Percentiles rank a stretch among this genome's conserved stretches.
These are phyloP conservation scores for Tonatia bakeri DNA, from an alignment of 2,113 vertebrate genomes.

Conservation along the genomic window DNA sequence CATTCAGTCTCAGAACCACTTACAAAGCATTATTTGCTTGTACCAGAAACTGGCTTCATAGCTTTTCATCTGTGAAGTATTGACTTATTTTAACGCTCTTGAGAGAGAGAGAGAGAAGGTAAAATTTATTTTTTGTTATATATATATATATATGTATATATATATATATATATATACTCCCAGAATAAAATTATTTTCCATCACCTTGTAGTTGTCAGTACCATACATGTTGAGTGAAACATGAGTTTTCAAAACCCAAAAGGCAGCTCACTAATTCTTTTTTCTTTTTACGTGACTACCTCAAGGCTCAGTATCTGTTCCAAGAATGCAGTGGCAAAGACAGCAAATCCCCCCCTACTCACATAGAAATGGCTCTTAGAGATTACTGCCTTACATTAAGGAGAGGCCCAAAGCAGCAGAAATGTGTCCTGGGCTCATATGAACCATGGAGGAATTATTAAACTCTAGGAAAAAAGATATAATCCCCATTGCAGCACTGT, in stretches of 20 bases:
- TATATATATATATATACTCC: background rate
- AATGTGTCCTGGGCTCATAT: background rate
- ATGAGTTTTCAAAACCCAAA: background rate
- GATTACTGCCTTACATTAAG: background rate
- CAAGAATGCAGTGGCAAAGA: background rate
- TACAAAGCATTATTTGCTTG: background rate
- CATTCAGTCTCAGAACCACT: background rate
- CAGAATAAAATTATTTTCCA: background rate
- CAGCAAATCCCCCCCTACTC: background rate
- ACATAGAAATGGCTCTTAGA: background rate
- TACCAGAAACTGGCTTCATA: background rate
- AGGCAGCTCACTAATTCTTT: background rate
- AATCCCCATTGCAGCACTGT: background rate
- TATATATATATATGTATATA: background rate
- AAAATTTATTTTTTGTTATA: background rate
- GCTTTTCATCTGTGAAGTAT: background rate
- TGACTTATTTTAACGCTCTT: background rate
- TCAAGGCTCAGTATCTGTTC: background rate
- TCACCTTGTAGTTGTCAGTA: background rate
- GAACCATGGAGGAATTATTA: background rate
- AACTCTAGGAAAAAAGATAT: background rate
- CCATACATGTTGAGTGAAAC: background rate
- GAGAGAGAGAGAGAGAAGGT: background rate
- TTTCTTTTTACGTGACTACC: background rate
- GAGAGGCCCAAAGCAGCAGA: background rate